Evolutionary conservation across 2,113 vertebrate species (phyloP).

Genomic region (Sakesphorus luctuosus): DNA sequence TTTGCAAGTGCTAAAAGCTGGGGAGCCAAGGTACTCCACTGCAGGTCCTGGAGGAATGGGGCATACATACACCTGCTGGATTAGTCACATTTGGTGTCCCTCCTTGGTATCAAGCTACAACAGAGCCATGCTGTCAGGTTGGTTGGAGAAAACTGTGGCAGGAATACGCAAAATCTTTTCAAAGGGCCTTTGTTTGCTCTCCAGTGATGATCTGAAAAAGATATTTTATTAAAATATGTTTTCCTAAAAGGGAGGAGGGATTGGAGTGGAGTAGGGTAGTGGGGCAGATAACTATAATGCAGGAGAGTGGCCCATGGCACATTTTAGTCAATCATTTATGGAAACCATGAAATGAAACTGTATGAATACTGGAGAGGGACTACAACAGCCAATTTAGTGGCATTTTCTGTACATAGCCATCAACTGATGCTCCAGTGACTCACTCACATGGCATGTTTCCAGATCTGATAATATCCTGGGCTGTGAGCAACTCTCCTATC

Average conservation of each 20-base stretch:
- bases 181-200: background rate
- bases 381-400: background rate
- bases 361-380: background rate
- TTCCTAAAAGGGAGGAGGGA: background rate
- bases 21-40: background rate
- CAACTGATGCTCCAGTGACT: conserved; percentile 43
- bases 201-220: background rate
- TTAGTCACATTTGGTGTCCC: background rate
- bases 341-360: background rate
- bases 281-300: background rate
- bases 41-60: background rate
- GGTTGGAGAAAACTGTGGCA: background rate
- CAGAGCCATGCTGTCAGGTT: background rate
- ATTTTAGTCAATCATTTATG: conserved; percentile 7
- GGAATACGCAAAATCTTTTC: background rate
- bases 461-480: conserved; percentile 41
- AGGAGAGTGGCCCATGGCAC: background rate
- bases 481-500: conserved; percentile 5
- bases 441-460: background rate
- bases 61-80: background rate
- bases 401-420: background rate
- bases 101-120: background rate
- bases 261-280: background rate
- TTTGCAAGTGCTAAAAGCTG: background rate
- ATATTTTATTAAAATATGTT: background rate